These are phyloP conservation scores for Antennarius maculatus DNA, from an alignment of 2,797 vertebrate species.

Conservation along the genomic window DNA sequence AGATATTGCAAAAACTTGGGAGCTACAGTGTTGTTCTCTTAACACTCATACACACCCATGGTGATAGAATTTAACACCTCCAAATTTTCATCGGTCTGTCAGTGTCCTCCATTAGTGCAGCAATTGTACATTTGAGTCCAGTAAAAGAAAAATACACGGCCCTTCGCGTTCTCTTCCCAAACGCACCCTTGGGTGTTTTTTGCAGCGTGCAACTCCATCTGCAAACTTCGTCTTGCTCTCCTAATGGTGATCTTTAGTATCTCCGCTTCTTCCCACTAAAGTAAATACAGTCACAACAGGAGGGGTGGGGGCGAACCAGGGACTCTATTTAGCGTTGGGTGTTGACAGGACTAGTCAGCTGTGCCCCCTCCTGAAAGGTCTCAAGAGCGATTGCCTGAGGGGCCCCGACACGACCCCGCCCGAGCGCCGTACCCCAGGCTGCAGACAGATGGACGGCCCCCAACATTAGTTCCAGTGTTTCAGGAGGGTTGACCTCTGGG, in stretches of 20 bases:
- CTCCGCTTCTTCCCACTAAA: slow-evolving; percentile 13
- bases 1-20: not conserved
- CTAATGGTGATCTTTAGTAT: slow-evolving; percentile 13
- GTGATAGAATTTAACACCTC: slow-evolving; percentile 35
- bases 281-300: slow-evolving; percentile 18
- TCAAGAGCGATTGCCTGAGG: slow-evolving; percentile 55
- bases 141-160: not conserved
- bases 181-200: slow-evolving; percentile 27
- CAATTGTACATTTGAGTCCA: slow-evolving; percentile 22
- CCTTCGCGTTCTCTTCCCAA: slow-evolving; percentile 12
- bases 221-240: not conserved
- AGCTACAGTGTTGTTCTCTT: not conserved
- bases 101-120: slow-evolving; percentile 20
- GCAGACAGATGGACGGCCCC: slow-evolving; percentile 77
- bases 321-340: slow-evolving; percentile 58
- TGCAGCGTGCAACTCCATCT: not conserved
- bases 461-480: slow-evolving; percentile 77
- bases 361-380: slow-evolving; percentile 54
- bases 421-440: slow-evolving; percentile 55
- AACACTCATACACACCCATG: slow-evolving; percentile 12
- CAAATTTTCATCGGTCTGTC: slow-evolving; percentile 40
- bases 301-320: not conserved
- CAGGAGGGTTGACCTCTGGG: slow-evolving; percentile 47
- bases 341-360: slow-evolving; percentile 70
- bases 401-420: slow-evolving; percentile 49